These are phyloP conservation scores for Harpagifer antarcticus DNA, from an alignment of 2,797 vertebrate genomes.

Conservation along the genomic window DNA sequence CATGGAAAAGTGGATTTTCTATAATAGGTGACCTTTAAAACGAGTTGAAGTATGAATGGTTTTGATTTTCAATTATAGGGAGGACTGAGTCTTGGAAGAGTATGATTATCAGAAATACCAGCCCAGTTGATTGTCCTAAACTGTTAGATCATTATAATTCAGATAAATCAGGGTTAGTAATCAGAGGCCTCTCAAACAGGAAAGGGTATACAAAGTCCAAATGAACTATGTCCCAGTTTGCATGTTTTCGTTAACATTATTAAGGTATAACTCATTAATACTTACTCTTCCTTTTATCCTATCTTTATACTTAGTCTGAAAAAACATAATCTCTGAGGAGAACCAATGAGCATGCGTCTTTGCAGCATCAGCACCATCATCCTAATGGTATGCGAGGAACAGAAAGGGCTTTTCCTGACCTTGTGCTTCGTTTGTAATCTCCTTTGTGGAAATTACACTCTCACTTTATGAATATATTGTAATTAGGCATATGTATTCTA, in stretches of 20 bases:
- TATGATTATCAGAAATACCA: neutral
- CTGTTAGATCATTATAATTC: conserved; percentile 8
- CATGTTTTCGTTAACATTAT: conserved; percentile 52
- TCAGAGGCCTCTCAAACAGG: conserved; percentile 15
- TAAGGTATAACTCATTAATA: conserved; percentile 55
- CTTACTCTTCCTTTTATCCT: conserved; percentile 49
- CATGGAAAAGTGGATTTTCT: too few relatives aligned
- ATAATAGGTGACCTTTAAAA: too few relatives aligned
- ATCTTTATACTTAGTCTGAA: conserved; percentile 50
- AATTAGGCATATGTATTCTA: conserved; percentile 92
- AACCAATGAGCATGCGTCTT: conserved; percentile 66
- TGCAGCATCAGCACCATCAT: conserved; percentile 76
- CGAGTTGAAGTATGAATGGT: neutral
- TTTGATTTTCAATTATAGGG: neutral
- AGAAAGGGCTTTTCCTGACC: conserved; percentile 84
- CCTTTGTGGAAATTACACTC: conserved; percentile 90
- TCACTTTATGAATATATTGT: conserved; percentile 90
- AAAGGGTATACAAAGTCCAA: conserved; percentile 27
- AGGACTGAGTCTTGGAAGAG: neutral
- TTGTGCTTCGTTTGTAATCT: conserved; percentile 88
- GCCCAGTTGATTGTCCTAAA: neutral
- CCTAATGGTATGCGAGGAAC: conserved; percentile 71
- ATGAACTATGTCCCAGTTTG: conserved; percentile 23
- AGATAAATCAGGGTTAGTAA: neutral
- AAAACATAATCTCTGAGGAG: conserved; percentile 67